Percentiles rank a stretch among this genome's conserved stretches.
Evolutionary conservation across 2,113 vertebrate genomes (phyloP).

Genomic region (Nicator chloris): DNA sequence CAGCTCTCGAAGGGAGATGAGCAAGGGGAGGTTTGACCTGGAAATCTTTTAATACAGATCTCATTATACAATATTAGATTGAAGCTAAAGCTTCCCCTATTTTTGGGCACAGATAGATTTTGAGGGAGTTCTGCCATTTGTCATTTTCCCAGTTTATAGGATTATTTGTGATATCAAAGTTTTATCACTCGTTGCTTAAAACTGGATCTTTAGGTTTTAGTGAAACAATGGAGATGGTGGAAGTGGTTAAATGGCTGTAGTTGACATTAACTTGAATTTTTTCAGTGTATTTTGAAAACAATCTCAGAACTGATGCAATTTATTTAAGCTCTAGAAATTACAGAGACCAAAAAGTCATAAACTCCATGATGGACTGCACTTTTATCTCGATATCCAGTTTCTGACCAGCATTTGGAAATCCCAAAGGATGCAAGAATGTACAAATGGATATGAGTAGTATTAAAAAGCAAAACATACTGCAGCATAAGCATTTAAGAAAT

Average conservation of each 20-base stretch:
- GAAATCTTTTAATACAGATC: neutral
- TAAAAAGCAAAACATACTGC: neutral
- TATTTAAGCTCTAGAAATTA: neutral
- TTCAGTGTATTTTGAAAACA: neutral
- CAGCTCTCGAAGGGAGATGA: neutral
- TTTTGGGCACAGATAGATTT: neutral
- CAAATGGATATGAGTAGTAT: neutral
- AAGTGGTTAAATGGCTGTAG: neutral
- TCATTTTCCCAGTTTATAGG: neutral
- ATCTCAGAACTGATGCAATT: neutral
- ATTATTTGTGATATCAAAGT: neutral
- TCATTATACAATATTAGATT: neutral
- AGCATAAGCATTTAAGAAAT: neutral
- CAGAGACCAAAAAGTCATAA: neutral
- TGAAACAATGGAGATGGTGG: neutral
- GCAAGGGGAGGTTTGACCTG: neutral
- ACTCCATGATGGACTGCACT: neutral
- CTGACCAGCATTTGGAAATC: slow-evolving; percentile 7
- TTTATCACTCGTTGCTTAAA: neutral
- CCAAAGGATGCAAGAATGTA: slow-evolving; percentile 5
- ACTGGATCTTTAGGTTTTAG: neutral
- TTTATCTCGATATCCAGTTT: neutral
- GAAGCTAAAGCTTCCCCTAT: neutral
- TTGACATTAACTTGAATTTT: neutral
- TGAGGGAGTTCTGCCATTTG: neutral